phyloP scores from a whole-genome alignment of 2,113 vertebrate species.

The Lepisosteus osseus region DNA sequence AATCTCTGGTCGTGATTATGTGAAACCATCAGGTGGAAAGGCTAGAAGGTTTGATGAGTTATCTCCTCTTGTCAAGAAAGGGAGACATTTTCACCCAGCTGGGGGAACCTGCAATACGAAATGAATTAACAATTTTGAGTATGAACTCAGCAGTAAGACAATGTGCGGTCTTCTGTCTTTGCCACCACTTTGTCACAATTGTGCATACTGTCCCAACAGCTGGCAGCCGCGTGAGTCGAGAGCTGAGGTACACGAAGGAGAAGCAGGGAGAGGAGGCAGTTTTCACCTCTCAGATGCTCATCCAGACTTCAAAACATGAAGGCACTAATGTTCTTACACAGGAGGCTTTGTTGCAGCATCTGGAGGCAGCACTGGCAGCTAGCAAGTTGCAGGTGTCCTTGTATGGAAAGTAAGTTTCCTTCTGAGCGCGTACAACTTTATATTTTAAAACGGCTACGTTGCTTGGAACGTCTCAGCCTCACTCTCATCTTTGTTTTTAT shows the following conservation, averaged over 20 bases:
- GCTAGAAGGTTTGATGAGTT: not conserved
- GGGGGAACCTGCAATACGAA: not conserved
- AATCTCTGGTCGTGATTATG: not conserved
- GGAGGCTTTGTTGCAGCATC: conserved; percentile 87
- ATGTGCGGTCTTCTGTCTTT: conserved; percentile 8
- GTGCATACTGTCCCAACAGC: conserved; percentile 55
- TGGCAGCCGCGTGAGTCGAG: conserved; percentile 91
- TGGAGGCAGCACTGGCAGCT: conserved; percentile 86
- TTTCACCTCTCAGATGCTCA: conserved; percentile 94
- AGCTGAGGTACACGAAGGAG: conserved; percentile 92
- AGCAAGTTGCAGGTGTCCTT: conserved; percentile 96
- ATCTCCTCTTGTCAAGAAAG: not conserved
- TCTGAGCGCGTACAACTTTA: not conserved
- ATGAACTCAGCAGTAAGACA: not conserved
- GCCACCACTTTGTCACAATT: conserved; percentile 2
- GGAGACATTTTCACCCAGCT: too few relatives aligned
- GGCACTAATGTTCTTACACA: conserved; percentile 86
- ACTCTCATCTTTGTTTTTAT: conserved; percentile 11
- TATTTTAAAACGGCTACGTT: not conserved
- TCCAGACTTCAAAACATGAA: conserved; percentile 88
- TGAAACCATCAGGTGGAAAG: not conserved
- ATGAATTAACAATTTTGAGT: not conserved
- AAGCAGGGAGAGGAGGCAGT: conserved; percentile 93
- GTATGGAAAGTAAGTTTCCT: conserved; percentile 90
- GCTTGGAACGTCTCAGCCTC: not conserved